Percentiles rank a stretch among this genome's conserved stretches.
These are phyloP conservation scores for Notodromas monacha DNA, from an alignment of 2,888 invertebrate genomes.

Conservation along the genomic window DNA sequence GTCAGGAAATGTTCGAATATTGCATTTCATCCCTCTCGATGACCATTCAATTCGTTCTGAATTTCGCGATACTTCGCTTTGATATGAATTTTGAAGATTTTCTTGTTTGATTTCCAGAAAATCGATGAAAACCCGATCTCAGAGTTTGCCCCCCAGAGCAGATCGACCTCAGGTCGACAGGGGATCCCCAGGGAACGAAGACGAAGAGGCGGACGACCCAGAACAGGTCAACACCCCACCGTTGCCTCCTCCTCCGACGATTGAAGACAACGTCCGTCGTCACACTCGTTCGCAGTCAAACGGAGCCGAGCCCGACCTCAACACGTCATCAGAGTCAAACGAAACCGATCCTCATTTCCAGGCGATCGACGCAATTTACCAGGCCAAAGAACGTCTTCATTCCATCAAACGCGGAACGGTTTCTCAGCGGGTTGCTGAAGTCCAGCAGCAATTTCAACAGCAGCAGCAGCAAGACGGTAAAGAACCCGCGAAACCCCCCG, in stretches of 20 bases:
- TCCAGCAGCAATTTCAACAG: too few relatives aligned
- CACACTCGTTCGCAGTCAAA: not conserved
- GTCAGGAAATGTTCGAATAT: too few relatives aligned
- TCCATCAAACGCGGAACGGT: too few relatives aligned
- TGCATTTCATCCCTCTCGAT: too few relatives aligned
- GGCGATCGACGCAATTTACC: not conserved
- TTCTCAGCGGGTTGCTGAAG: too few relatives aligned
- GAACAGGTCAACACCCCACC: not conserved
- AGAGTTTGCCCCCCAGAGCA: conserved; percentile 10
- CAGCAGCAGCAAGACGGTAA: too few relatives aligned
- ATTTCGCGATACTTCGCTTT: too few relatives aligned
- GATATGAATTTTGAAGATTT: too few relatives aligned
- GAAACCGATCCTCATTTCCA: not conserved
- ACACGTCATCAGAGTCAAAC: not conserved
- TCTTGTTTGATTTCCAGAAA: too few relatives aligned
- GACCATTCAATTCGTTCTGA: too few relatives aligned
- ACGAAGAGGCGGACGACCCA: not conserved
- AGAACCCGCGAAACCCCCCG: too few relatives aligned
- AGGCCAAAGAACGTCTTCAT: conserved; percentile 1
- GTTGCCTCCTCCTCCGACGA: not conserved
- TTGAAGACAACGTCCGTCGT: not conserved
- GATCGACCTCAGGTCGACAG: conserved; percentile 7
- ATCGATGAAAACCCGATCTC: conserved; percentile 9
- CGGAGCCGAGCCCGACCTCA: not conserved
- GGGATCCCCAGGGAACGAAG: too few relatives aligned